Conservation (phyloP, 2,888 invertebrate genomes). For the Trichogramma evanescens region DNA sequence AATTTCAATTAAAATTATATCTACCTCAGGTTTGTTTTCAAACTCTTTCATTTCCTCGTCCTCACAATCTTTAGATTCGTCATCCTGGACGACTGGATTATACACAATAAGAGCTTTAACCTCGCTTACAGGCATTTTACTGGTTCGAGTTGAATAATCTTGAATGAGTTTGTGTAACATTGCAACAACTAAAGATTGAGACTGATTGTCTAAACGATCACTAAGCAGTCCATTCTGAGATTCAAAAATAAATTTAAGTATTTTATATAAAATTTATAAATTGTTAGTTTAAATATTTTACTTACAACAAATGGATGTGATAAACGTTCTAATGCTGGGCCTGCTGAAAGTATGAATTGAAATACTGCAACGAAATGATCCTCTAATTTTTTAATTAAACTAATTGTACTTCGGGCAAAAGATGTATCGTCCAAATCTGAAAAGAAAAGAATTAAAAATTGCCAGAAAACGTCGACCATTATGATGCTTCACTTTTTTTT, state of each 20-base stretch:
- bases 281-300: constrained; percentile 1
- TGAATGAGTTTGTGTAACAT: constrained; percentile 25
- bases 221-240: constrained; percentile 20
- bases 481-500: background rate
- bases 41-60: constrained; percentile 5
- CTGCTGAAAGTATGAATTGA: constrained; percentile 36
- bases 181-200: constrained; percentile 31
- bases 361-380: constrained; percentile 29
- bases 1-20: constrained; percentile 1
- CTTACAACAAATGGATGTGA: constrained; percentile 45
- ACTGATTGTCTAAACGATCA: constrained; percentile 3
- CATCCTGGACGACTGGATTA: constrained; percentile 7
- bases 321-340: constrained; percentile 45
- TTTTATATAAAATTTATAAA: too few relatives aligned
- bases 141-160: constrained; percentile 24
- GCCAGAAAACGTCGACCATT: background rate
- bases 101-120: constrained; percentile 31
- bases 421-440: constrained; percentile 27
- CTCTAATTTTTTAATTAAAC: constrained; percentile 25
- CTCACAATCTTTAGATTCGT: background rate
- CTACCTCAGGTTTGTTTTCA: constrained; percentile 33
- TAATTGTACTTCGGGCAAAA: constrained; percentile 26
- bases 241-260: too few relatives aligned
- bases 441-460: constrained; percentile 2
- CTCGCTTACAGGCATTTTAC: constrained; percentile 27